Base-by-base conservation (phyloP, 2,888 invertebrate genomes). In the Netelia inedita region DNA sequence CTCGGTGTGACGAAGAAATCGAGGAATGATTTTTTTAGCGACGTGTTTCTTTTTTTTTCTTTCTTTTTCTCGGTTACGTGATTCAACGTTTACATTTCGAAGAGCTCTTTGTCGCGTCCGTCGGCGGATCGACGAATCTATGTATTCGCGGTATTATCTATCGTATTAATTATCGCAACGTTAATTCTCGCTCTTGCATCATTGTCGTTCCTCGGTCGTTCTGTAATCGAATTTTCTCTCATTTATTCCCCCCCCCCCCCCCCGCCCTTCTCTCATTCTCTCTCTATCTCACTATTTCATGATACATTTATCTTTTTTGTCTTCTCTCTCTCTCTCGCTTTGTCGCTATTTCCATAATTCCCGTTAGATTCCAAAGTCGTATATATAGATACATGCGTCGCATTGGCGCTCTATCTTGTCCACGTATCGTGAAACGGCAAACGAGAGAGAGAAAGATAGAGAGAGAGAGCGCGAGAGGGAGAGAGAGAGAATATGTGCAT, bases 371-470 rank as follows among this genome's bases (percentile, higher is more conserved):
- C 81, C 16, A n/a, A 63, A 73, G 57, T 57, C 53, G 9, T 63
- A 85, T 59, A 72, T 86, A 82, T 74, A 71, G 79, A 71, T 75
- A 76, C 66, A 81, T 61, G 81, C 69, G 82, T 78, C 78, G 80
- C 35, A 68, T 43, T 63, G 74, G 76, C 85, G 75, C n/a, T 78
- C 76, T 84, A 81, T 80, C 85, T 71, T 79, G 79, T 82, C 79
- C 79, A 63, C 75, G 85, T 85, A 82, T 87, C 79, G 79, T 57
- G 43, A 41, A 72, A 76, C 50, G 50, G 76, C 28, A 19, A 1
- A 21, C 35, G 63, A 11, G 8, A 2, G 16, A 35, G 57, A 59
- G 35, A 35, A 21, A 55, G 41, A 35, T 11, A 50, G 35, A 41
- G 76, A 68, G 66, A 68, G 50, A 43, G 46, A 79, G 66, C n/a